A percentile compares a stretch with the other conserved stretches of the same genome.
phyloP scores from a whole-genome alignment of 2,888 invertebrate species.

The Nebria brevicollis region DNA sequence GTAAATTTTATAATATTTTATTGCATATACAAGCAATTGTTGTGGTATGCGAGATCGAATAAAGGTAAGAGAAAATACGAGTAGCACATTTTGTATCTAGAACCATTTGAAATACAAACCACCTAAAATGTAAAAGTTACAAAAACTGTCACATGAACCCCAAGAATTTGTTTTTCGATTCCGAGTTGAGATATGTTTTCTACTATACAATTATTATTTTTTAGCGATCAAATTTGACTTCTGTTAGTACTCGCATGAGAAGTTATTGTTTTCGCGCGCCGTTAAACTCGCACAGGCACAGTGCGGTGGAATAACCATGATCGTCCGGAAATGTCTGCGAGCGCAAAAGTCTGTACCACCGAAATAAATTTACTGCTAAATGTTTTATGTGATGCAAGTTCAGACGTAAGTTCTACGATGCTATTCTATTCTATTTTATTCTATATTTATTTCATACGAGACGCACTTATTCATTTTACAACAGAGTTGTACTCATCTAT shows the following conservation, averaged over 20 bases:
- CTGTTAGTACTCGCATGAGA: neutral
- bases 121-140: too few species aligned
- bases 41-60: too few species aligned
- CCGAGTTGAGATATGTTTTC: neutral
- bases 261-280: conserved; percentile 38
- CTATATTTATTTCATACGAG: neutral
- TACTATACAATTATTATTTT: neutral
- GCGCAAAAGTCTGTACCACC: conserved; percentile 11
- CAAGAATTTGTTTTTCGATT: neutral
- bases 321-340: conserved; percentile 15
- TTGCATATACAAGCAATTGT: too few species aligned
- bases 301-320: conserved; percentile 25
- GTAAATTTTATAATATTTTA: too few species aligned
- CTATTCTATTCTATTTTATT: neutral
- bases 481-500: neutral
- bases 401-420: neutral
- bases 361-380: conserved; percentile 39
- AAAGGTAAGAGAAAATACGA: too few species aligned
- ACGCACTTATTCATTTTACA: neutral
- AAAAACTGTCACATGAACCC: too few species aligned
- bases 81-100: too few species aligned
- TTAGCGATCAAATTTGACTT: neutral
- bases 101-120: too few species aligned
- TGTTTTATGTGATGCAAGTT: conserved; percentile 32
- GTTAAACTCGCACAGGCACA: conserved; percentile 15